phyloP scores from a whole-genome alignment of 2,888 invertebrate genomes.

The Apodemia zela region DNA sequence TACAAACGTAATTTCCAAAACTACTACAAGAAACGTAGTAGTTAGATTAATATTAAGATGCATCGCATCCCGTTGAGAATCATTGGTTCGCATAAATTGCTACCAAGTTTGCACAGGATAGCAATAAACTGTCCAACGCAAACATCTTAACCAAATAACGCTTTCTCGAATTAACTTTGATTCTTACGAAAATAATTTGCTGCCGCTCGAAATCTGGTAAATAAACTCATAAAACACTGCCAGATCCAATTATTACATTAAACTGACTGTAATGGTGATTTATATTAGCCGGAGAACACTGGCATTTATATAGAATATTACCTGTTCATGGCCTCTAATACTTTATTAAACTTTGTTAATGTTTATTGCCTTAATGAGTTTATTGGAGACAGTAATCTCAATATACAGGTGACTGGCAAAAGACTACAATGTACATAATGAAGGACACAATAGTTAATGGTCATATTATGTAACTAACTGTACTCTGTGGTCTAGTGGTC shows the following conservation, averaged over 20 bases:
- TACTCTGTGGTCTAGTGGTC: too few species aligned
- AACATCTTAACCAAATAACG: constrained; percentile 55
- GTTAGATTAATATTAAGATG: background rate
- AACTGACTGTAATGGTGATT: constrained; percentile 62
- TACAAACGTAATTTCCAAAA: background rate
- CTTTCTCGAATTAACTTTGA: constrained; percentile 54
- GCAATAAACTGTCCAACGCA: constrained; percentile 49
- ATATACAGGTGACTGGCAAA: background rate
- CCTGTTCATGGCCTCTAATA: background rate
- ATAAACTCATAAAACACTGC: constrained; percentile 60
- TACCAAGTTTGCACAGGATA: constrained; percentile 46
- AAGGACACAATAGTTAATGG: too few species aligned
- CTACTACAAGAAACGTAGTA: too few species aligned
- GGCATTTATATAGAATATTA: constrained; percentile 11
- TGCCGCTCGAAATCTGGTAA: constrained; percentile 54
- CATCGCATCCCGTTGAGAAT: constrained; percentile 8
- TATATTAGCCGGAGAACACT: constrained; percentile 40
- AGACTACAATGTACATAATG: too few species aligned
- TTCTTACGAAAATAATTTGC: constrained; percentile 53
- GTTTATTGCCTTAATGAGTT: background rate
- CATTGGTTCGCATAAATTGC: constrained; percentile 33
- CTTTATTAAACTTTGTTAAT: background rate
- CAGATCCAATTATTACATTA: constrained; percentile 62
- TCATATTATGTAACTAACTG: too few species aligned
- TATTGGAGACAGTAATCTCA: background rate